Evolutionary conservation across 2,113 vertebrate genomes (phyloP).

Genomic region (Egretta garzetta): DNA sequence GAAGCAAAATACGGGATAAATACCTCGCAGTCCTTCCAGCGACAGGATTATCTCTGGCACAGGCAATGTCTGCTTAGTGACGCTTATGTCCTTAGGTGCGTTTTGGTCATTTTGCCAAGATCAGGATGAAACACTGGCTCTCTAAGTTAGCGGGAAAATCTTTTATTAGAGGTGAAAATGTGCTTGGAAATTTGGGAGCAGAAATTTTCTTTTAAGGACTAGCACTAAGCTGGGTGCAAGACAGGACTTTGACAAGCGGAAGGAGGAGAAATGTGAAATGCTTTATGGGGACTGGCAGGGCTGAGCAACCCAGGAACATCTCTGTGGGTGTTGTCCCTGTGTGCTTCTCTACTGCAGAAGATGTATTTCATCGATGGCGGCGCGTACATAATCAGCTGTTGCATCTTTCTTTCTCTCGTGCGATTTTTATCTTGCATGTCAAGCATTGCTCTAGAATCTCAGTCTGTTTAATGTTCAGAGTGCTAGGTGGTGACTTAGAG

Average conservation of each 20-base stretch:
- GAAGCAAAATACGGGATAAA: neutral
- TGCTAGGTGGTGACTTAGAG: neutral
- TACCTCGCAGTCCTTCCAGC: neutral
- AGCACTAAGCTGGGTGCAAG: neutral
- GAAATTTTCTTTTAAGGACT: neutral
- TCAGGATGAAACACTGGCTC: neutral
- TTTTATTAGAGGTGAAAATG: neutral
- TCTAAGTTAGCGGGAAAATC: neutral
- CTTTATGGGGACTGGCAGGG: neutral
- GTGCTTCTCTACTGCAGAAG: neutral
- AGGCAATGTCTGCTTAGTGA: neutral
- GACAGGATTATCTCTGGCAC: slow-evolving; percentile 16
- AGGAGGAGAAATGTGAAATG: neutral
- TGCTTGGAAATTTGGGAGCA: neutral
- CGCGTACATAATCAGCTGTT: neutral
- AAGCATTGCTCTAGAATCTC: neutral
- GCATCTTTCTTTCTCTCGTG: neutral
- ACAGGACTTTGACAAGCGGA: neutral
- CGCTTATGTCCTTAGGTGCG: neutral
- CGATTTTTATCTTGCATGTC: neutral
- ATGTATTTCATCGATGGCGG: neutral
- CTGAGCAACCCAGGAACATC: neutral
- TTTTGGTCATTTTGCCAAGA: slow-evolving; percentile 34
- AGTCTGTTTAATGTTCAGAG: neutral
- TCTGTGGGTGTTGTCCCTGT: neutral